Evolutionary conservation across 2,113 vertebrate species (phyloP), one percentile per base, ranked within the genome.

Genomic region (Isichthys henryi): DNA sequence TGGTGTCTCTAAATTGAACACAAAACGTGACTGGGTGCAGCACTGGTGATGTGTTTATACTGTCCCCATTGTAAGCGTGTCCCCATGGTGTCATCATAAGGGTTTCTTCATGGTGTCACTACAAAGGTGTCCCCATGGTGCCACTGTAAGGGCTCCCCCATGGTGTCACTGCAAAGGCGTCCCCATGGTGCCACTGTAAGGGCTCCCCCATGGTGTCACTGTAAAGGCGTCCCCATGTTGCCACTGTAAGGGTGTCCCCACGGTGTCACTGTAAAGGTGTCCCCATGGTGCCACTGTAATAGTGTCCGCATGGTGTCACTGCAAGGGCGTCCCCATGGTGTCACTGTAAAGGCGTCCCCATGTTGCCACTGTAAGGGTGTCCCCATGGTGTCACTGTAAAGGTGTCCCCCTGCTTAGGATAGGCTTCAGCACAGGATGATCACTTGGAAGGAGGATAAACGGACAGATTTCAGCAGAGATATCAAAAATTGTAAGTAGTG

Each of bases 311-410:
- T 0, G 0, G 58, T 62, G 8, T 3, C 7, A 9, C 56, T n/a
- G 23, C 0, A 62, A 62, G 0, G 1, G 56, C 0, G 2, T 0
- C 58, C 23, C 15, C 50, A 52, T 3, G 50, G 13, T 15, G 13
- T 3, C 3, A 52, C 17, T 52, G 50, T 0, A 52, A 15, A 0
- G 13, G 50, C 15, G 3, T 1, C 52, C 15, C 23, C 7, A 27
- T 0, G 0, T 23, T n/a, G 8, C 1, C 23, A 66, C 2, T 66
- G 23, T 0, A 27, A 66, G 0, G 3, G n/a, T 3, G 23, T 66
- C 58, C 58, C 62, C 62, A 66, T 5, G 35, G 0, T 39, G 15
- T 2, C 31, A 39, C 35, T 35, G 74, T 19, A 39, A 77, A 5
- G 31, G 35, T 19, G 35, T 77, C 74, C 35, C 13, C 74, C 19